Percentiles rank a stretch among this genome's conserved stretches.
Conservation (phyloP, 2,797 vertebrate species). For the Ctenosaura bakeri region DNA sequence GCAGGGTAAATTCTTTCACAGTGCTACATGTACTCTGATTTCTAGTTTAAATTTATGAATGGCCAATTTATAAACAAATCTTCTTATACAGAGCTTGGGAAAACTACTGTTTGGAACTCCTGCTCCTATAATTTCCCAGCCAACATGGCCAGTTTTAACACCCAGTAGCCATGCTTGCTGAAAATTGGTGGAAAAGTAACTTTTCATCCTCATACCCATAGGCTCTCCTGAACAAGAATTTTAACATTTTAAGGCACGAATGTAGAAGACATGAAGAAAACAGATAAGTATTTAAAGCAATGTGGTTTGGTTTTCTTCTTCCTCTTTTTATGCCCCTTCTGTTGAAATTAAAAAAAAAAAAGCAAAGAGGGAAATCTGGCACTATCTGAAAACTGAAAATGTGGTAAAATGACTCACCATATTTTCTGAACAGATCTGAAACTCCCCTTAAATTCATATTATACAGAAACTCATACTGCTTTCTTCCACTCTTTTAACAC, state of each 20-base stretch:
- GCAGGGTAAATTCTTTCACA: neutral
- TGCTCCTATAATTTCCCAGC: too few relatives aligned
- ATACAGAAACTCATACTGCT: constrained; percentile 40
- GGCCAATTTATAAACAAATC: neutral
- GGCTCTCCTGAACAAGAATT: neutral
- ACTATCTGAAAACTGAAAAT: constrained; percentile 10
- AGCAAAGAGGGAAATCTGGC: neutral
- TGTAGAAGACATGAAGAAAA: neutral
- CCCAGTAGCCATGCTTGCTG: too few relatives aligned
- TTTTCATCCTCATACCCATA: neutral
- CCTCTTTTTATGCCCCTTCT: neutral
- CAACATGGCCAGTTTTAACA: too few relatives aligned
- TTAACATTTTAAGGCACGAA: neutral
- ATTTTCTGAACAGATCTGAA: constrained; percentile 41
- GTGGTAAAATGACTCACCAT: constrained; percentile 64
- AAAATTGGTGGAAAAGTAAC: too few relatives aligned
- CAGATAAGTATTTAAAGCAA: neutral
- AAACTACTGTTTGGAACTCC: too few relatives aligned
- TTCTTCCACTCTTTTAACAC: constrained; percentile 59
- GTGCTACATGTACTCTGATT: neutral
- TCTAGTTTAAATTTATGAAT: neutral
- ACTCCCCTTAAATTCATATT: constrained; percentile 43
- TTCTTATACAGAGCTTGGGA: too few relatives aligned
- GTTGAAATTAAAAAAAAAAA: constrained; percentile 43
- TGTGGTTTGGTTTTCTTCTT: constrained; percentile 28